Evolutionary conservation across 2,888 invertebrate genomes (phyloP).

Genomic region (Melanostoma scalare): DNA sequence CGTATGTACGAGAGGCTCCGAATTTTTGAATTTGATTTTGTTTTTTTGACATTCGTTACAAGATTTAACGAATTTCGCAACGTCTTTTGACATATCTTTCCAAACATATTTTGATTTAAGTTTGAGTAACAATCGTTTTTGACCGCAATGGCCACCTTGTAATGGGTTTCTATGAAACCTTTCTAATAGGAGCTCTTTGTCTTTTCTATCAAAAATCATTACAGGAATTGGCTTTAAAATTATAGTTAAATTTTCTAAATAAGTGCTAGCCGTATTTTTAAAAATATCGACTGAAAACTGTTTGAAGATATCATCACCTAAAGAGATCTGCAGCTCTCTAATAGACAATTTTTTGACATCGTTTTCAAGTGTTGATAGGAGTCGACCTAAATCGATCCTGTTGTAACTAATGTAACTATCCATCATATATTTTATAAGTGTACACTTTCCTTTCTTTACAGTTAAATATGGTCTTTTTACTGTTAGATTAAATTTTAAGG

Average conservation of each 20-base stretch:
- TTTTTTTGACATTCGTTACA: constrained; percentile 28
- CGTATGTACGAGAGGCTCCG: constrained; percentile 1
- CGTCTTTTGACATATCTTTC: constrained; percentile 2
- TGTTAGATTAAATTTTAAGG: not conserved
- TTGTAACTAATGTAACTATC: not conserved
- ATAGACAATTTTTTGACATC: not conserved
- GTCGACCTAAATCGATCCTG: not conserved
- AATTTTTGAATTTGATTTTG: not conserved
- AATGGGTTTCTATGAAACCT: not conserved
- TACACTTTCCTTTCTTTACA: not conserved
- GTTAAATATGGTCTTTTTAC: not conserved
- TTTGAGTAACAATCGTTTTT: constrained; percentile 20
- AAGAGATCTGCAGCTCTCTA: constrained; percentile 4
- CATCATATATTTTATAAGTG: not conserved
- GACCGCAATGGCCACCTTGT: not conserved
- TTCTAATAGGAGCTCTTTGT: not conserved
- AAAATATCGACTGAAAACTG: not conserved
- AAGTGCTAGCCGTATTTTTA: not conserved
- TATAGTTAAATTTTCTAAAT: constrained; percentile 1
- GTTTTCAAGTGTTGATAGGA: not conserved
- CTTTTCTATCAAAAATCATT: constrained; percentile 10
- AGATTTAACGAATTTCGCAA: not conserved
- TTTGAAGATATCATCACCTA: constrained; percentile 2
- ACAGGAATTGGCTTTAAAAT: no score
- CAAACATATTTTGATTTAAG: constrained; percentile 19